Evolutionary conservation across 35 echinoderm and acorn worm genomes (phyloP).

Genomic region (Ophioderma brevispina): DNA sequence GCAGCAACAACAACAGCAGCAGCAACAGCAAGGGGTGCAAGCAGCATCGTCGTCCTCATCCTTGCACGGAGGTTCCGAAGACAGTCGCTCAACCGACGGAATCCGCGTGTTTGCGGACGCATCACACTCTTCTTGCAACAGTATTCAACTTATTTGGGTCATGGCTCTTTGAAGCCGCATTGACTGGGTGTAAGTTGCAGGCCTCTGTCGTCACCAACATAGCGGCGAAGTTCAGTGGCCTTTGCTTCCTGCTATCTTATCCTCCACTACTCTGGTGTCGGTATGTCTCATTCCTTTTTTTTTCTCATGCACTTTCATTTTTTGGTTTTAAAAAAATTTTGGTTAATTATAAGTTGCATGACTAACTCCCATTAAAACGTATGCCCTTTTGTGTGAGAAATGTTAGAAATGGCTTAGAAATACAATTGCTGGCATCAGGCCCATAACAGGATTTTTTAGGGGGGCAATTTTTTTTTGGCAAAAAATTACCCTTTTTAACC

Average conservation of each 20-base stretch:
- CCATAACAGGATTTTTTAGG: too few relatives aligned
- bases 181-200: slow-evolving; percentile 98
- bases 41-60: neutral
- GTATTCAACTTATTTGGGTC: slow-evolving; percentile 97
- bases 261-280: slow-evolving; percentile 47
- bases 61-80: neutral
- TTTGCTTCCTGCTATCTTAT: slow-evolving; percentile 39
- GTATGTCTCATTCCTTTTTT: slow-evolving; percentile 44
- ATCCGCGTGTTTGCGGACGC: neutral
- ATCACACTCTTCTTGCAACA: slow-evolving; percentile 66
- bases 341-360: too few relatives aligned
- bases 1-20: neutral
- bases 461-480: too few relatives aligned
- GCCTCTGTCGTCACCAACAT: slow-evolving; percentile 19
- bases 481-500: too few relatives aligned
- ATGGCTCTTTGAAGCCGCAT: slow-evolving; percentile 97
- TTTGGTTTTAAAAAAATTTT: too few relatives aligned
- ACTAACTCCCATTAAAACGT: too few relatives aligned
- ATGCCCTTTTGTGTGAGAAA: too few relatives aligned
- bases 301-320: slow-evolving; percentile 22
- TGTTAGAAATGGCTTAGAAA: too few relatives aligned
- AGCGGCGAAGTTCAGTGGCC: slow-evolving; percentile 70
- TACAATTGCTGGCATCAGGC: too few relatives aligned
- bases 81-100: neutral
- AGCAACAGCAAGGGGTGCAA: neutral